A percentile compares a stretch with the other conserved stretches of the same genome.
phyloP scores from a whole-genome alignment of 2,797 vertebrate species.

The Argya squamiceps region DNA sequence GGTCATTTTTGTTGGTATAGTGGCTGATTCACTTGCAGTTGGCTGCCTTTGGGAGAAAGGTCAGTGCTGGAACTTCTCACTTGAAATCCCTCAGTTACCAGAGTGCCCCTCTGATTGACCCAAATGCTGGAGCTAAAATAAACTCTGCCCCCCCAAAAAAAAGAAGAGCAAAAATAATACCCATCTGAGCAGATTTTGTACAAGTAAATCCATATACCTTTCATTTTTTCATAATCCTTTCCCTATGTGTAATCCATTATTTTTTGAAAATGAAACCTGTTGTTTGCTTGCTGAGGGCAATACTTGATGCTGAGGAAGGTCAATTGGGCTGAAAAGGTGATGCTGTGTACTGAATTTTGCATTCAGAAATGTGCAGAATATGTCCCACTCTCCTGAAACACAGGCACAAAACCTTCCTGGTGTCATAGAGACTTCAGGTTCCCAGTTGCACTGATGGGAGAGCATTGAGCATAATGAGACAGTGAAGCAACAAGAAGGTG shows the following conservation, averaged over 20 bases:
- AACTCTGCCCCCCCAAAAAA: not conserved
- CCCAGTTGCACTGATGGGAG: not conserved
- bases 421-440: not conserved
- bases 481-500: not conserved
- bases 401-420: not conserved
- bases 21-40: constrained; percentile 9
- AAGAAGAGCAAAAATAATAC: not conserved
- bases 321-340: not conserved
- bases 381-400: not conserved
- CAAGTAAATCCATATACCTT: not conserved
- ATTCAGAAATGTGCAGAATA: not conserved
- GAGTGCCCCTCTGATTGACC: not conserved
- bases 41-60: not conserved
- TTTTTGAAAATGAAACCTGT: not conserved
- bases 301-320: not conserved
- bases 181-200: not conserved
- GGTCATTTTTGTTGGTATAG: constrained; percentile 9
- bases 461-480: not conserved
- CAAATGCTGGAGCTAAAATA: not conserved
- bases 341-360: not conserved
- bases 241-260: not conserved
- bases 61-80: not conserved
- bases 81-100: not conserved
- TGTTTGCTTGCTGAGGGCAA: not conserved
- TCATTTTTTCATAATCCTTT: constrained; percentile 3